Evolutionary conservation across 2,888 invertebrate genomes (phyloP).

Genomic region (Diabrotica balteata): DNA sequence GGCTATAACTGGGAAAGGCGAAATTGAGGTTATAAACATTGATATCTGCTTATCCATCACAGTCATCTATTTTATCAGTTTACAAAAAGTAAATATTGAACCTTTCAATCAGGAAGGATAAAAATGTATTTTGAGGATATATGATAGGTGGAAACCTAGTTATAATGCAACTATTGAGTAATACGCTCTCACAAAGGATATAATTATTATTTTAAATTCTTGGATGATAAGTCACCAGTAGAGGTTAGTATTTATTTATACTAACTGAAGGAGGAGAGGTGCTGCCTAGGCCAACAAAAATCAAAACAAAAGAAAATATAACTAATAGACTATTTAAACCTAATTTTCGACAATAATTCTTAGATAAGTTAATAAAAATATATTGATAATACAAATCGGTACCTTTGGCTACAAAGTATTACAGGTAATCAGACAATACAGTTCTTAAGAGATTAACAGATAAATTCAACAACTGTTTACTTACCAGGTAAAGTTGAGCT

Average conservation of each 20-base stretch:
- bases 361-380: too few relatives aligned
- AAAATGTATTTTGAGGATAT: background rate
- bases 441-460: conserved; percentile 5
- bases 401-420: background rate
- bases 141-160: too few relatives aligned
- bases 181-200: too few relatives aligned
- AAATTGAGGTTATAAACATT: too few relatives aligned
- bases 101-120: conserved; percentile 1
- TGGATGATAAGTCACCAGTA: too few relatives aligned
- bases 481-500: conserved; percentile 41
- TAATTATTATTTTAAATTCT: too few relatives aligned
- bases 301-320: background rate
- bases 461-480: conserved; percentile 21
- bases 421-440: conserved; percentile 3
- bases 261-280: background rate
- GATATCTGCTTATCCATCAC: too few relatives aligned
- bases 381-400: background rate
- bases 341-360: too few relatives aligned
- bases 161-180: too few relatives aligned
- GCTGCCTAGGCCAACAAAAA: conserved; percentile 1
- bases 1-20: too few relatives aligned
- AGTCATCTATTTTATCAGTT: background rate
- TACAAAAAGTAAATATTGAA: conserved; percentile 9
- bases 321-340: too few relatives aligned
- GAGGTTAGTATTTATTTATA: too few relatives aligned